phyloP scores from a whole-genome alignment of 2,888 invertebrate genomes.

The Lottia scabra region DNA sequence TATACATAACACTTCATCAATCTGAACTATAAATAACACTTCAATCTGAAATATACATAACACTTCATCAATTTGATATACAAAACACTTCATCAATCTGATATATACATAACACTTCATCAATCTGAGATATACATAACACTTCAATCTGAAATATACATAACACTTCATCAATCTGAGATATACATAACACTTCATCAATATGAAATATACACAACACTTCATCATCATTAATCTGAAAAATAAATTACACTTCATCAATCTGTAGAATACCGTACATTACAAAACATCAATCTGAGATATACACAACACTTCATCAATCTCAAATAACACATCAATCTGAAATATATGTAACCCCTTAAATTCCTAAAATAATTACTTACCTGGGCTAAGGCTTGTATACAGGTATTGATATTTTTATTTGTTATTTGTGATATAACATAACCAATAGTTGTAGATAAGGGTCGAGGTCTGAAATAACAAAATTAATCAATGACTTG shows the following conservation, averaged over 20 bases:
- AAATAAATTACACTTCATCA: slow-evolving; percentile 75
- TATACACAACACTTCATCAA: slow-evolving; percentile 77
- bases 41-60: too few relatives aligned
- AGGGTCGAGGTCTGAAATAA: slow-evolving; percentile 42
- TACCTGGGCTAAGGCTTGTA: slow-evolving; percentile 76
- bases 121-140: slow-evolving; percentile 74
- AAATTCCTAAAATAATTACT: background rate
- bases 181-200: slow-evolving; percentile 75
- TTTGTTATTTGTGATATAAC: slow-evolving; percentile 77
- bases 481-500: too few relatives aligned
- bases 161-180: slow-evolving; percentile 78
- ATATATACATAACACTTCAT: slow-evolving; percentile 74
- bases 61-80: slow-evolving; percentile 76
- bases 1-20: slow-evolving; percentile 77
- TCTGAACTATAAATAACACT: too few relatives aligned
- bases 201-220: slow-evolving; percentile 75
- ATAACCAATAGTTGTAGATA: slow-evolving; percentile 70
- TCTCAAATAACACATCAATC: slow-evolving; percentile 75
- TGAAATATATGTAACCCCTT: too few relatives aligned
- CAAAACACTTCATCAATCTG: slow-evolving; percentile 78
- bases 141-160: too few relatives aligned
- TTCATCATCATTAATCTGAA: slow-evolving; percentile 77
- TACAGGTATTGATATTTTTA: slow-evolving; percentile 75
- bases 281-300: slow-evolving; percentile 77
- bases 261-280: slow-evolving; percentile 73